Evolutionary conservation across 2,888 invertebrate species (phyloP).

Genomic region (Catocala fraxini): DNA sequence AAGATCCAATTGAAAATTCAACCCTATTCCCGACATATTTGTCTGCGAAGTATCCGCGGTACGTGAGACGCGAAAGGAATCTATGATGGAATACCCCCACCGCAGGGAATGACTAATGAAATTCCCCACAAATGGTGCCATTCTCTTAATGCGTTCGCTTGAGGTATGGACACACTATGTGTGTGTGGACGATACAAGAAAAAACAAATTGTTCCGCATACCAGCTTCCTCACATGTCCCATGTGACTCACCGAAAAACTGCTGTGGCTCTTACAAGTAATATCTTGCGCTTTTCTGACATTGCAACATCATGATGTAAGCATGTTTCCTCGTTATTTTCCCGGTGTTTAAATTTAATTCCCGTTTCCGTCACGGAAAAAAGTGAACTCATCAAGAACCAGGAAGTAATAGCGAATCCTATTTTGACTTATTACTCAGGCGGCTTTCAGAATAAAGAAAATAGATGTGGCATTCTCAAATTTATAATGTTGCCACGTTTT

Average conservation of each 20-base stretch:
- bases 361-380: slow-evolving; percentile 31
- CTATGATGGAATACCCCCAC: slow-evolving; percentile 66
- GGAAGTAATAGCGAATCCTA: slow-evolving; percentile 29
- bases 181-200: slow-evolving; percentile 36
- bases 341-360: slow-evolving; percentile 37
- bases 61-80: slow-evolving; percentile 64
- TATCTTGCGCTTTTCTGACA: slow-evolving; percentile 41
- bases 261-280: slow-evolving; percentile 44
- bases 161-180: slow-evolving; percentile 55
- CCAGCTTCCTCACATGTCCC: slow-evolving; percentile 18
- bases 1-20: slow-evolving; percentile 65
- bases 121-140: slow-evolving; percentile 69
- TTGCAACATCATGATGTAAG: slow-evolving; percentile 49
- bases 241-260: slow-evolving; percentile 31
- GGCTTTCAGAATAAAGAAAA: slow-evolving; percentile 44
- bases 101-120: slow-evolving; percentile 72
- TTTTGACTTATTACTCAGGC: slow-evolving; percentile 29
- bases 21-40: slow-evolving; percentile 63
- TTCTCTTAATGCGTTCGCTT: slow-evolving; percentile 67
- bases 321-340: slow-evolving; percentile 44
- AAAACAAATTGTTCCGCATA: slow-evolving; percentile 56
- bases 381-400: slow-evolving; percentile 34
- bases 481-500: slow-evolving; percentile 48
- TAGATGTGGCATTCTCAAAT: slow-evolving; percentile 44
- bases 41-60: slow-evolving; percentile 62